A percentile compares a stretch with the other conserved stretches of the same genome.
These are phyloP conservation scores for Caenorhabditis panamensis DNA, from an alignment of 2,888 invertebrate species.

Conservation along the genomic window DNA sequence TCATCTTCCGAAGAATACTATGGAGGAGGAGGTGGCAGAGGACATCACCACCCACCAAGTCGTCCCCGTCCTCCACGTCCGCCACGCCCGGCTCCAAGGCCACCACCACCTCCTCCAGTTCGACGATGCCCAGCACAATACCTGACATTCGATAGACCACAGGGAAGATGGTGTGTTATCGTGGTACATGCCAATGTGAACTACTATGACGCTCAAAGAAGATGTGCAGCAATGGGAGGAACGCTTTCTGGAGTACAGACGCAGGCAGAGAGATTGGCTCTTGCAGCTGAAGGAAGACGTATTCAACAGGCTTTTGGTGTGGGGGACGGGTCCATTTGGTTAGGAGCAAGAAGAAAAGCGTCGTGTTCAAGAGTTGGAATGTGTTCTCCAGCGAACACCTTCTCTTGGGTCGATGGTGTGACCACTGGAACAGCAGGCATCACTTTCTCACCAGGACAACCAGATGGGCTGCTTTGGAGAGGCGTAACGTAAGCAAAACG, in stretches of 20 bases:
- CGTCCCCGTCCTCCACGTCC: no score
- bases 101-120: no score
- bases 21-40: no score
- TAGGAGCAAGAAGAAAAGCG: background rate
- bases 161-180: background rate
- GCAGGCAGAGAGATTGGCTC: background rate
- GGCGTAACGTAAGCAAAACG: no score
- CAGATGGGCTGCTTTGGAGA: background rate
- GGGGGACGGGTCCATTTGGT: conserved; percentile 8
- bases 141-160: no score
- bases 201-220: background rate
- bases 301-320: background rate
- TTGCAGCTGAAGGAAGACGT: conserved; percentile 10
- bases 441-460: background rate
- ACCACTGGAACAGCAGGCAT: conserved; percentile 23
- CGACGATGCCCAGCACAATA: no score
- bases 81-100: no score
- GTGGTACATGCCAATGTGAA: background rate
- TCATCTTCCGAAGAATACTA: no score
- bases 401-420: conserved; percentile 22
- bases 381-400: conserved; percentile 1
- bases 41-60: no score
- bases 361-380: background rate
- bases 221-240: background rate
- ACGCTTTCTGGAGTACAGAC: conserved; percentile 7